Evolutionary conservation across 2,888 invertebrate species (phyloP).

Genomic region (Muscina levida): DNA sequence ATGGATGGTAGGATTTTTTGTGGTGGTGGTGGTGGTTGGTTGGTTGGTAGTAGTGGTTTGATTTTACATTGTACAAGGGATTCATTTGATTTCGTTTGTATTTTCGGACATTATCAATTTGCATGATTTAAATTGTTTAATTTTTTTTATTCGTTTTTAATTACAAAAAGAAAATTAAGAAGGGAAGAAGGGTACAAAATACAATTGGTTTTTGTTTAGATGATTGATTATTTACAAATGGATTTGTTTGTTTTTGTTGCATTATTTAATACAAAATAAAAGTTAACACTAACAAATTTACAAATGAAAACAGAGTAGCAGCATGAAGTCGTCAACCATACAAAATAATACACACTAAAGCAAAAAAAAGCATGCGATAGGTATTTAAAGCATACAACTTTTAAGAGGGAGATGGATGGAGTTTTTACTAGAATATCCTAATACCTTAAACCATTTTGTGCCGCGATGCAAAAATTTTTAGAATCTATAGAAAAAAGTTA

Average conservation of each 20-base stretch:
- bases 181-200: slow-evolving; percentile 65
- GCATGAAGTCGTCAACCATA: background rate
- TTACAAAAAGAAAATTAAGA: slow-evolving; percentile 58
- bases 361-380: slow-evolving; percentile 45
- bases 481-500: too few species aligned
- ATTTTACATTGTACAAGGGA: slow-evolving; percentile 40
- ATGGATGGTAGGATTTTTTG: slow-evolving; percentile 49
- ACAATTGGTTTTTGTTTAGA: slow-evolving; percentile 62
- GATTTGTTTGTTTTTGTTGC: slow-evolving; percentile 40
- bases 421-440: too few species aligned
- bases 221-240: slow-evolving; percentile 65
- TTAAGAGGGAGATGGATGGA: too few species aligned
- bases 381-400: slow-evolving; percentile 11
- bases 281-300: too few species aligned
- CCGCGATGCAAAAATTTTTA: too few species aligned
- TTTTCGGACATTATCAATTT: slow-evolving; percentile 30
- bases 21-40: slow-evolving; percentile 39
- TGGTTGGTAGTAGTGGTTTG: slow-evolving; percentile 48
- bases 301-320: background rate
- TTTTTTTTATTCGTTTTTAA: too few species aligned
- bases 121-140: slow-evolving; percentile 50
- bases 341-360: background rate
- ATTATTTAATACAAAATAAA: too few species aligned
- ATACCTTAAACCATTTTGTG: too few species aligned
- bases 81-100: slow-evolving; percentile 53